These are phyloP conservation scores for Noctua comes DNA, from an alignment of 2,888 invertebrate species.

Conservation along the genomic window DNA sequence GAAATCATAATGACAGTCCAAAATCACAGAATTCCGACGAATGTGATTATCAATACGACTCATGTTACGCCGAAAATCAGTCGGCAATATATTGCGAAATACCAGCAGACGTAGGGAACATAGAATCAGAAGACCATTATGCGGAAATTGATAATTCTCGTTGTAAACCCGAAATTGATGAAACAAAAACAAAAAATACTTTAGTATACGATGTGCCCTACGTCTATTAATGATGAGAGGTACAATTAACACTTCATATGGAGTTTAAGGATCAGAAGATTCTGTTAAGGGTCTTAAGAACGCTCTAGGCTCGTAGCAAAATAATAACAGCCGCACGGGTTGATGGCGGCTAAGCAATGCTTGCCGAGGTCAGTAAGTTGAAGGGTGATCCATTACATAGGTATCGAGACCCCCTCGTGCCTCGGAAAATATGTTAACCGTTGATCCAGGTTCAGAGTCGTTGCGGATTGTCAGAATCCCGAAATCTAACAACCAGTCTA, in stretches of 20 bases:
- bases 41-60: background rate
- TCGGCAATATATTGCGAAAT: background rate
- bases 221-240: background rate
- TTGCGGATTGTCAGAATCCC: background rate
- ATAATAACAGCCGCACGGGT: background rate
- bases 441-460: background rate
- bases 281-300: background rate
- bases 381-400: background rate
- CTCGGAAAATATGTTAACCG: background rate
- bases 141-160: conserved; percentile 1
- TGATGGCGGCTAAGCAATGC: background rate
- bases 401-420: too few species aligned
- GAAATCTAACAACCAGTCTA: background rate
- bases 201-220: conserved; percentile 29
- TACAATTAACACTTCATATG: background rate
- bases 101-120: background rate
- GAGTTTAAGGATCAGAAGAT: background rate
- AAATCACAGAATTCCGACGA: background rate
- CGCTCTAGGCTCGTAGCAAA: background rate
- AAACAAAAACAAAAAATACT: background rate
- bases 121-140: conserved; percentile 5
- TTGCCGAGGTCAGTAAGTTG: background rate
- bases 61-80: background rate
- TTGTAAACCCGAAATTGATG: conserved; percentile 8
- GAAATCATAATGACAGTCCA: background rate